A percentile compares a stretch with the other conserved stretches of the same genome.
phyloP scores from a whole-genome alignment of 2,888 invertebrate genomes.

The Danaus chrysippus region DNA sequence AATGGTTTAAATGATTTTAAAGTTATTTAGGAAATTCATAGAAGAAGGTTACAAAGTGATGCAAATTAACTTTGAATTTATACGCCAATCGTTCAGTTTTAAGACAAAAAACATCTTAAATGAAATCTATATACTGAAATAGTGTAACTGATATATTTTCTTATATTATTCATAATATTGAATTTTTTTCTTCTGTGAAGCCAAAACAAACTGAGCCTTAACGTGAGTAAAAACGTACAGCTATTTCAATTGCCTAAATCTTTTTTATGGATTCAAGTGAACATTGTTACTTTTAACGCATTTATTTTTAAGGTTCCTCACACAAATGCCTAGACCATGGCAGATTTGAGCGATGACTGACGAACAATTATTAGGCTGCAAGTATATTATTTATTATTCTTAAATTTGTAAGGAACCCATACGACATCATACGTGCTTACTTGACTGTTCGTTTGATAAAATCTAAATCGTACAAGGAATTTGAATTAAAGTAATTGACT shows the following conservation, averaged over 20 bases:
- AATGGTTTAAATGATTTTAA: too few species aligned
- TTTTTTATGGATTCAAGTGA: slow-evolving; percentile 27
- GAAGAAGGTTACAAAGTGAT: too few species aligned
- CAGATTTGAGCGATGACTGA: too few species aligned
- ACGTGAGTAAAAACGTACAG: slow-evolving; percentile 27
- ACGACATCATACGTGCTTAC: not conserved
- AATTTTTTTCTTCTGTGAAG: not conserved
- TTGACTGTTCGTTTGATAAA: slow-evolving; percentile 15
- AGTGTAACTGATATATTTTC: not conserved
- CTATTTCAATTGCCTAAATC: slow-evolving; percentile 33
- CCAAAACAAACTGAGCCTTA: slow-evolving; percentile 18
- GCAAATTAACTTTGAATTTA: too few species aligned
- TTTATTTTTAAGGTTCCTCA: not conserved
- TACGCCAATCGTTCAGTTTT: too few species aligned
- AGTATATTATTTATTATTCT: not conserved
- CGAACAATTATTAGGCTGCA: too few species aligned
- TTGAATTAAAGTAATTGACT: slow-evolving; percentile 24
- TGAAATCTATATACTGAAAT: not conserved
- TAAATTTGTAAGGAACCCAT: not conserved
- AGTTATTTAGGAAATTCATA: too few species aligned
- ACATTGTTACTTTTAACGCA: slow-evolving; percentile 16
- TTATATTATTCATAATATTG: not conserved
- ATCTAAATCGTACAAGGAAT: slow-evolving; percentile 27
- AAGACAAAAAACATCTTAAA: not conserved
- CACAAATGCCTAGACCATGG: too few species aligned